Conservation (phyloP, 2,888 invertebrate genomes). For the Artemia sinica region DNA sequence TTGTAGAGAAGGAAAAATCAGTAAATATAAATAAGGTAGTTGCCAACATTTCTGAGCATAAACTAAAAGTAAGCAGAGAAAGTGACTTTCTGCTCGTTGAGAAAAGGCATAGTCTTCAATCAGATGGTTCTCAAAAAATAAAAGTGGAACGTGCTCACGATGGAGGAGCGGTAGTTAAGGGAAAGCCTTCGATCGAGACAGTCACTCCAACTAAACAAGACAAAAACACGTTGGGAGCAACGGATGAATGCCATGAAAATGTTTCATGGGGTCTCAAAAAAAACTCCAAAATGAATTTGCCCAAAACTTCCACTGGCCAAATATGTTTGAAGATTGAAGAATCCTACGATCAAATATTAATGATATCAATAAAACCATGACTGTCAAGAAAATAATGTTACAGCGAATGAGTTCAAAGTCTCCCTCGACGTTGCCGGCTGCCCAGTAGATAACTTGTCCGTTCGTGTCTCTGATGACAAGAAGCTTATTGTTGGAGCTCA, state of each 20-base stretch:
- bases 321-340: neutral
- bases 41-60: neutral
- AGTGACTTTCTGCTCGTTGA: no score
- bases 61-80: neutral
- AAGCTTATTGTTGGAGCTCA: neutral
- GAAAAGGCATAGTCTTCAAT: no score
- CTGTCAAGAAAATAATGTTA: neutral
- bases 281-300: slow-evolving; percentile 1
- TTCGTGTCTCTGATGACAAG: slow-evolving; percentile 1
- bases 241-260: neutral
- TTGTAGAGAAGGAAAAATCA: neutral
- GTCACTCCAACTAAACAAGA: no score
- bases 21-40: neutral
- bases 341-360: neutral
- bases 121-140: no score
- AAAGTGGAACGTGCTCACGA: no score
- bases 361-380: neutral
- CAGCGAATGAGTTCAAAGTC: slow-evolving; percentile 8
- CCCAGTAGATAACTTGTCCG: neutral
- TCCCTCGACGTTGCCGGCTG: neutral
- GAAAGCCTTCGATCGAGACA: no score
- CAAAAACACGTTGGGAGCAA: neutral
- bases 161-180: no score
- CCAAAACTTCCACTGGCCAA: neutral
- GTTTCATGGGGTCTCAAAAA: neutral